These are phyloP conservation scores for Brachynemurus nebulosus DNA, from an alignment of 2,888 invertebrate genomes.

Conservation along the genomic window DNA sequence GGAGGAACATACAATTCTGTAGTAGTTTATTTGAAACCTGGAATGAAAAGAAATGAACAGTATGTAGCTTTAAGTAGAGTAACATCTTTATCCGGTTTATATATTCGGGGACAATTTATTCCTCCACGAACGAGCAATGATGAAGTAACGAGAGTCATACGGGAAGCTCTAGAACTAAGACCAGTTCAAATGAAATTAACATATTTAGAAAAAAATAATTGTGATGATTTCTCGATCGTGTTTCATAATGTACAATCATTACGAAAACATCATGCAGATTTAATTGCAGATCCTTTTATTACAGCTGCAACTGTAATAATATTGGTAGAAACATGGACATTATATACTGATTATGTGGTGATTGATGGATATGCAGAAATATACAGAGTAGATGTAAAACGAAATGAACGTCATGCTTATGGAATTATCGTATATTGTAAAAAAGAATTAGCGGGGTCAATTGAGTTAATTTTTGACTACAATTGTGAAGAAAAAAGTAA, in stretches of 20 bases:
- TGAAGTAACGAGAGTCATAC: neutral
- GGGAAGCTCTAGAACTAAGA: neutral
- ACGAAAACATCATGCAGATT: neutral
- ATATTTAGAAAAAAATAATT: neutral
- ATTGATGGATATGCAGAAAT: too few species aligned
- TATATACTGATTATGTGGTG: too few species aligned
- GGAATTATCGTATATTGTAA: too few species aligned
- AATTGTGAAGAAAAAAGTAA: too few species aligned
- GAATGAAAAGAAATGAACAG: neutral
- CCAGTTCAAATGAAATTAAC: neutral
- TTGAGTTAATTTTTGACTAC: too few species aligned
- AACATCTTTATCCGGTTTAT: neutral
- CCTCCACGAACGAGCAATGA: neutral
- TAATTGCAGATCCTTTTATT: neutral
- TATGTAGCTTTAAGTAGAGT: neutral
- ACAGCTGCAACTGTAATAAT: neutral
- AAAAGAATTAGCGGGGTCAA: too few species aligned
- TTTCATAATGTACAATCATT: neutral
- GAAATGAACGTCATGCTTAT: too few species aligned
- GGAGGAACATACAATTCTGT: constrained; percentile 13
- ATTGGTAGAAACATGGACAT: neutral
- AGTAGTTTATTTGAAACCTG: neutral
- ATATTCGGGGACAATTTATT: neutral
- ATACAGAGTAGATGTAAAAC: too few species aligned
- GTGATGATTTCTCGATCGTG: neutral